phyloP scores from a whole-genome alignment of 2,888 invertebrate genomes.

The Leptothorax acervorum region DNA sequence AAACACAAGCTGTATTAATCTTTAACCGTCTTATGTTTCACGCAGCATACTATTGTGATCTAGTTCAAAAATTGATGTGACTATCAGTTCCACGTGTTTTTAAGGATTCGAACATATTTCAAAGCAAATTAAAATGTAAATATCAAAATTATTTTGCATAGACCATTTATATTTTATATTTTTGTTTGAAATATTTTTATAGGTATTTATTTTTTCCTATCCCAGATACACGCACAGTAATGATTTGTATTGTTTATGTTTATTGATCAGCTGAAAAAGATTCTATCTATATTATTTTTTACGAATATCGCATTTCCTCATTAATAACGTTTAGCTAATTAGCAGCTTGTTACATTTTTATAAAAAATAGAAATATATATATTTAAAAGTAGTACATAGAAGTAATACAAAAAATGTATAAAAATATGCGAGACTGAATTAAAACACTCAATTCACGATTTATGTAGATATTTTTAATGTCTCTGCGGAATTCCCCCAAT shows the following conservation, averaged over 20 bases:
- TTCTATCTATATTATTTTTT: background rate
- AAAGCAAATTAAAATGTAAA: background rate
- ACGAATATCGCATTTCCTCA: background rate
- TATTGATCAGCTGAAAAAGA: background rate
- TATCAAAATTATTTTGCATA: background rate
- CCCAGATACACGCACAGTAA: background rate
- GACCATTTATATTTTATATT: background rate
- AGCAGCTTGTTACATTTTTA: background rate
- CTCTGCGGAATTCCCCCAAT: background rate
- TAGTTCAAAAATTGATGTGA: constrained; percentile 15
- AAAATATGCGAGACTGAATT: background rate
- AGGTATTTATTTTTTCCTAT: background rate
- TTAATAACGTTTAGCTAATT: background rate
- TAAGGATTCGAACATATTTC: background rate
- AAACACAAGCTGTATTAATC: constrained; percentile 6
- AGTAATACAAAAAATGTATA: background rate
- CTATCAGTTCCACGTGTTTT: background rate
- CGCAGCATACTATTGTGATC: background rate
- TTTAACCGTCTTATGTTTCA: background rate
- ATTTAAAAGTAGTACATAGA: background rate
- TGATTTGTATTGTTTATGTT: background rate
- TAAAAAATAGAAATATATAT: background rate
- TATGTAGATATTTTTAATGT: background rate
- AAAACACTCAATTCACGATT: background rate
- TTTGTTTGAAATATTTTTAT: background rate